These are phyloP conservation scores for Lycia hirtaria DNA, from an alignment of 2,888 invertebrate genomes.

Conservation along the genomic window DNA sequence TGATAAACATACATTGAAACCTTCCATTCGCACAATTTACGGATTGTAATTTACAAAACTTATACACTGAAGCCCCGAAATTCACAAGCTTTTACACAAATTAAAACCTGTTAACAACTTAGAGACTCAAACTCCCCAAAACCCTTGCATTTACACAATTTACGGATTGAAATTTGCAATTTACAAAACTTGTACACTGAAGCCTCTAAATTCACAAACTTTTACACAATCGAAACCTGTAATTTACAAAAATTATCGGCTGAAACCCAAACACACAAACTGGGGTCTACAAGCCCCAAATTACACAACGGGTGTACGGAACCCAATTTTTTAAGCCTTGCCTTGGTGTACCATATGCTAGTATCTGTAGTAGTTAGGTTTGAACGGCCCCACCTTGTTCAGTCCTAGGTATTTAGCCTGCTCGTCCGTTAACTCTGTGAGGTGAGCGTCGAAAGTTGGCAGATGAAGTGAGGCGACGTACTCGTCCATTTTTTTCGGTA, in stretches of 20 bases:
- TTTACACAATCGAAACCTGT: not conserved
- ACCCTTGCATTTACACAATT: not conserved
- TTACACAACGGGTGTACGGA: not conserved
- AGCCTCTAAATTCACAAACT: no score
- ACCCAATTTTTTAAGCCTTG: not conserved
- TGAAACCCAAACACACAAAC: not conserved
- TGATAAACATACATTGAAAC: no score
- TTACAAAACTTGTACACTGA: not conserved
- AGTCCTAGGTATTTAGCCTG: slow-evolving; percentile 99
- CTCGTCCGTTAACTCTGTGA: slow-evolving; percentile 97
- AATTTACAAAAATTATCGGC: not conserved
- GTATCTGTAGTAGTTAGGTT: slow-evolving; percentile 99
- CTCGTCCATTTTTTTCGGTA: slow-evolving; percentile 99
- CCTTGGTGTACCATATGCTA: slow-evolving; percentile 43
- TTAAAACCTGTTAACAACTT: no score
- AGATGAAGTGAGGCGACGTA: slow-evolving; percentile 98
- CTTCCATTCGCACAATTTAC: not conserved
- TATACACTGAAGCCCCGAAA: not conserved
- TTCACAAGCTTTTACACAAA: not conserved
- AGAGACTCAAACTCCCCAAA: not conserved
- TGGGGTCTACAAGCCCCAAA: not conserved
- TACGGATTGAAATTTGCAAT: not conserved
- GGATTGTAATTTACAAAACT: not conserved
- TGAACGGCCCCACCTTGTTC: slow-evolving; percentile 99
- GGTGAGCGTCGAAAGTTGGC: slow-evolving; percentile 98